Evolutionary conservation across 2,888 invertebrate species (phyloP), one percentile per base, ranked within the genome.

Genomic region (Dicyrtoma fusca): DNA sequence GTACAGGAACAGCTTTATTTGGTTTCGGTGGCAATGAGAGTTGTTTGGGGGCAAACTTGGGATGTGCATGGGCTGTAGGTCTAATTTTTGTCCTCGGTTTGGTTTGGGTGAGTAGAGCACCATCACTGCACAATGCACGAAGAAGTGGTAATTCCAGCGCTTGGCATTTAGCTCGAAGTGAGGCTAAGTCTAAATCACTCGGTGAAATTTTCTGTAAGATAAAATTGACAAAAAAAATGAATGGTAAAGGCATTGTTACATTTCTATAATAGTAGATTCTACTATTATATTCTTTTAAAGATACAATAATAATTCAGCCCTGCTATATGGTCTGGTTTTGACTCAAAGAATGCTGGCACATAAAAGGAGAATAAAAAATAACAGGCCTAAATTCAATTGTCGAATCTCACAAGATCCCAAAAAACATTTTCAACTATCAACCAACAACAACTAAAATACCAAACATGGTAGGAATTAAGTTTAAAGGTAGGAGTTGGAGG

Each of bases 11-110:
- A 23, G 70, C 66, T 63, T 65, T 65, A 19, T 66, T 64, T n/a
- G 75, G 75, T 51, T 76, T 64, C 10, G 76, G 73, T 10, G 63
- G 78, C 72, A 62, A 74, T 17, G 68, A 62, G 10, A 66, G 21
- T 19, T 66, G 68, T 34, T 53, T 70, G 45, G 76, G 72, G 61
- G 66, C 66, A 8, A 45, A 69, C 53, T 69, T 72, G n/a, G 78
- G 79, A 72, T 80, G 78, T 25, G 76, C 77, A 72, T 78, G 80
- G 26, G 78, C 78, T n/a, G 80, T 77, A 8, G 79, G 77, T 53
- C 79, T 73, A 47, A 79, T 76, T 53, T 76, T 76, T 61, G 73
- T 66, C 14, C 51, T 57, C 1, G 76, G 71, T 59, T 75, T 74
- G 19, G 73, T 71, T 65, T 75, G 75, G 1, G 71, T 75, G 63